Conservation (phyloP, 1,140 invertebrate genomes). For the Drosophila kanapiae region DNA sequence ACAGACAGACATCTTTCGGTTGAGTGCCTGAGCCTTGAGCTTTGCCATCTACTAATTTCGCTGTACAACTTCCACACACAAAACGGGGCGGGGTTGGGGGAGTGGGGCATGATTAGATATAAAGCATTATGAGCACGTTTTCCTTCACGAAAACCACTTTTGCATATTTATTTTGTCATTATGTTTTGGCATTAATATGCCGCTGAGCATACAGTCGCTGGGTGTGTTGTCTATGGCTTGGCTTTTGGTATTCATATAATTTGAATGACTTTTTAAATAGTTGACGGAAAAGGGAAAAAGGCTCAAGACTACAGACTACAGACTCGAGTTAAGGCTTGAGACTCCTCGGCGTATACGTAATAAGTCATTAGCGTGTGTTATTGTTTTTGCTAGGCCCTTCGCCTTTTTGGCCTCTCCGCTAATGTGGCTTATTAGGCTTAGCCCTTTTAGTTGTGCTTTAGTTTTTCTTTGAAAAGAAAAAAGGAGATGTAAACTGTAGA, state of each 20-base stretch:
- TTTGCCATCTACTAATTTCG: slow-evolving; percentile 71
- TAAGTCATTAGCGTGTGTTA: slow-evolving; percentile 78
- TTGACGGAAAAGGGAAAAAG: slow-evolving; percentile 31
- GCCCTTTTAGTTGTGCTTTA: slow-evolving; percentile 25
- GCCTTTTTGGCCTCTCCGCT: slow-evolving; percentile 52
- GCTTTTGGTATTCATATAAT: slow-evolving; percentile 78
- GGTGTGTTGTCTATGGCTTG: slow-evolving; percentile 20
- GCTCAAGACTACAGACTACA: neutral
- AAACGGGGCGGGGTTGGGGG: neutral
- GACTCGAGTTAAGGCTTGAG: neutral
- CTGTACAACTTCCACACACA: slow-evolving; percentile 56
- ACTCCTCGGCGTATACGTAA: slow-evolving; percentile 53
- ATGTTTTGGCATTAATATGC: slow-evolving; percentile 83
- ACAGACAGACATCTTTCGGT: slow-evolving; percentile 36
- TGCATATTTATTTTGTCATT: slow-evolving; percentile 85
- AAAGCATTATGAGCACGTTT: slow-evolving; percentile 79
- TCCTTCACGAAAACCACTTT: slow-evolving; percentile 77
- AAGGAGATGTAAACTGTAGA: neutral
- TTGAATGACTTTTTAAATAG: slow-evolving; percentile 85
- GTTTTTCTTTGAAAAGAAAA: slow-evolving; percentile 4
- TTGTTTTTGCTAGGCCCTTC: slow-evolving; percentile 37
- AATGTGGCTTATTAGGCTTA: slow-evolving; percentile 83
- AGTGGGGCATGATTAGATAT: slow-evolving; percentile 61
- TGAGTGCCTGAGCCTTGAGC: slow-evolving; percentile 57
- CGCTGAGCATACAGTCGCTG: slow-evolving; percentile 30